Conservation (phyloP, 2,113 vertebrate genomes). For the Psophia crepitans region DNA sequence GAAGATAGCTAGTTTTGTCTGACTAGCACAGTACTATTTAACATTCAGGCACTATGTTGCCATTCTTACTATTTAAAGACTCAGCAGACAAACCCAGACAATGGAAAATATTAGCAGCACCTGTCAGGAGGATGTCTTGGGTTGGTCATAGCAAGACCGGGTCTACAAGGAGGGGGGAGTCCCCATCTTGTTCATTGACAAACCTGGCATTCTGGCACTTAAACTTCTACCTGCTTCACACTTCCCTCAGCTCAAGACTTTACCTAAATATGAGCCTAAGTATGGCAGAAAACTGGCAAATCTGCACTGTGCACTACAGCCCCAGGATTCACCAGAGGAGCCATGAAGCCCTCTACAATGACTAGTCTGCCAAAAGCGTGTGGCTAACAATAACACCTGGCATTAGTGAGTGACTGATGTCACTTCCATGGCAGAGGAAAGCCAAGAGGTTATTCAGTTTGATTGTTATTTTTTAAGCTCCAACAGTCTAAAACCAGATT, state of each 20-base stretch:
- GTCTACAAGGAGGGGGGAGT: rapidly evolving
- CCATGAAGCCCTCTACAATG: neutral
- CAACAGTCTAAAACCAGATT: neutral
- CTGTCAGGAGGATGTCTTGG: neutral
- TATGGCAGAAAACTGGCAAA: neutral
- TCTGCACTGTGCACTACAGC: neutral
- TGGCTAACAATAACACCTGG: neutral
- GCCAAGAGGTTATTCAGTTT: neutral
- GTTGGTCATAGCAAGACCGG: neutral
- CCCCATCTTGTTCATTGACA: neutral
- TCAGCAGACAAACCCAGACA: neutral
- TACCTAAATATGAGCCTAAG: neutral
- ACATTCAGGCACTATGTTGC: neutral
- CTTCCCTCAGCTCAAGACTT: neutral
- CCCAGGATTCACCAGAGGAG: neutral
- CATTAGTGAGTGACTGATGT: neutral
- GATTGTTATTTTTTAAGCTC: neutral
- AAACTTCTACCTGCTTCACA: neutral
- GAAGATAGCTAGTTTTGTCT: neutral
- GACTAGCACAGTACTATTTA: neutral
- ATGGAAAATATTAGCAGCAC: neutral
- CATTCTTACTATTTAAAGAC: neutral
- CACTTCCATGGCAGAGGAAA: neutral
- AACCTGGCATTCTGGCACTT: neutral
- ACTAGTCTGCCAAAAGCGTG: neutral